These are phyloP conservation scores for Micoletzkya japonica DNA, from an alignment of 2,888 invertebrate species.

Conservation along the genomic window DNA sequence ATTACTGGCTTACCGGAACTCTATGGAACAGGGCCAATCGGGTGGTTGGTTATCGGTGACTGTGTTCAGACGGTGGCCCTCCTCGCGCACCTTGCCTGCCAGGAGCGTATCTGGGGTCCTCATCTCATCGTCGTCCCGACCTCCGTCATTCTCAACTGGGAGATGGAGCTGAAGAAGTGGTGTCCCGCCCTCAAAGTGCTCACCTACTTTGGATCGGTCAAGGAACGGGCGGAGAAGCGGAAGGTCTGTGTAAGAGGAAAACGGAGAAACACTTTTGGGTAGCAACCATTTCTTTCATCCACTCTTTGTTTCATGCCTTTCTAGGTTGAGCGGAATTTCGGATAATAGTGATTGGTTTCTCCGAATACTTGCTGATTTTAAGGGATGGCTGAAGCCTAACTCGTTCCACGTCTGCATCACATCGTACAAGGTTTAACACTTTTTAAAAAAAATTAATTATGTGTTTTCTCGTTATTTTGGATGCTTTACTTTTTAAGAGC, in stretches of 20 bases:
- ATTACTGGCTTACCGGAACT: too few species aligned
- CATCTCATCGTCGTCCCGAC: slow-evolving; percentile 98
- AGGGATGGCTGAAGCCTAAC: slow-evolving; percentile 95
- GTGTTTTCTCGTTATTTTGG: too few species aligned
- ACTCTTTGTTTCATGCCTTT: background rate
- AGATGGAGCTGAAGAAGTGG: slow-evolving; percentile 99
- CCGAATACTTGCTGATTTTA: slow-evolving; percentile 32
- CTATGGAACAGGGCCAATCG: too few species aligned
- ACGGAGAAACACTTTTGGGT: background rate
- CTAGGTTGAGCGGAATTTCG: too few species aligned
- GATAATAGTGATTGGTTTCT: background rate
- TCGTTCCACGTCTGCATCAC: slow-evolving; percentile 78
- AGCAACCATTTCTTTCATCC: background rate
- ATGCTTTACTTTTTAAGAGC: too few species aligned
- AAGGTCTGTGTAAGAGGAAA: slow-evolving; percentile 64
- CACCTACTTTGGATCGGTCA: slow-evolving; percentile 94
- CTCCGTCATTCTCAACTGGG: slow-evolving; percentile 99
- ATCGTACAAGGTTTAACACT: slow-evolving; percentile 69
- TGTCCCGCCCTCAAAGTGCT: slow-evolving; percentile 98
- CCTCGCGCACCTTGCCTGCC: slow-evolving; percentile 88
- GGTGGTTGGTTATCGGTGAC: too few species aligned
- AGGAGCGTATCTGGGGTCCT: slow-evolving; percentile 92
- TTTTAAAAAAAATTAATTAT: too few species aligned
- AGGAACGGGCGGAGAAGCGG: slow-evolving; percentile 76
- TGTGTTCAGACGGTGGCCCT: slow-evolving; percentile 82